These are phyloP conservation scores for Biston stratarius DNA, from an alignment of 2,888 invertebrate species.

Conservation along the genomic window DNA sequence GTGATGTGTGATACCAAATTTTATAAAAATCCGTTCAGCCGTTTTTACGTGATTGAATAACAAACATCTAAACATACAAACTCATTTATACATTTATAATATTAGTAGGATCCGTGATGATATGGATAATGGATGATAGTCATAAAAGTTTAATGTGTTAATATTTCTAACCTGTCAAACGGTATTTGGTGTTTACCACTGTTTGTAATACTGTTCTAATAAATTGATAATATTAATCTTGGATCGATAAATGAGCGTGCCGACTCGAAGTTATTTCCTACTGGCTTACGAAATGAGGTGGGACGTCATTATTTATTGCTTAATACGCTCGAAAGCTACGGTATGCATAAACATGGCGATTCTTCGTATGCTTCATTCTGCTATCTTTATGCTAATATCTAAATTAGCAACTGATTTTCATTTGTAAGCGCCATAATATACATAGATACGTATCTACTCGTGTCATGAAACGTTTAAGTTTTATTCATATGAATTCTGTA, in stretches of 20 bases:
- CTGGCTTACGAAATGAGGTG: conserved; percentile 51
- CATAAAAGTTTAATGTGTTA: conserved; percentile 46
- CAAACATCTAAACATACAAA: no score
- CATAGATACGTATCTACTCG: not conserved
- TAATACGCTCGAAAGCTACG: conserved; percentile 56
- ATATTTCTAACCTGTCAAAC: conserved; percentile 51
- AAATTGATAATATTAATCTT: conserved; percentile 16
- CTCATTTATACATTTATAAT: no score
- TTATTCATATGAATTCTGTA: not conserved
- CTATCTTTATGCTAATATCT: conserved; percentile 43
- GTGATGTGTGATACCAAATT: no score
- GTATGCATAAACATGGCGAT: conserved; percentile 55
- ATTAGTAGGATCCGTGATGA: no score
- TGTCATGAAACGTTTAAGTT: not conserved
- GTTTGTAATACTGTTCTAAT: conserved; percentile 32
- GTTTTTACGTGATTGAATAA: no score
- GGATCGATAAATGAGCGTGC: conserved; percentile 13
- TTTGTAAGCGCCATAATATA: conserved; percentile 12
- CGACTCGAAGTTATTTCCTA: conserved; percentile 31
- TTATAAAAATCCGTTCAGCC: no score
- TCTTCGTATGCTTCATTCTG: conserved; percentile 45
- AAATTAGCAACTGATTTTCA: conserved; percentile 21
- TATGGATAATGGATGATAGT: conserved; percentile 43
- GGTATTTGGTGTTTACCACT: conserved; percentile 48
- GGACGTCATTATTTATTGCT: conserved; percentile 53